Percentiles rank a stretch among this genome's conserved stretches.
Conservation (phyloP, 2,797 vertebrate genomes). For the Neosalanx taihuensis region DNA sequence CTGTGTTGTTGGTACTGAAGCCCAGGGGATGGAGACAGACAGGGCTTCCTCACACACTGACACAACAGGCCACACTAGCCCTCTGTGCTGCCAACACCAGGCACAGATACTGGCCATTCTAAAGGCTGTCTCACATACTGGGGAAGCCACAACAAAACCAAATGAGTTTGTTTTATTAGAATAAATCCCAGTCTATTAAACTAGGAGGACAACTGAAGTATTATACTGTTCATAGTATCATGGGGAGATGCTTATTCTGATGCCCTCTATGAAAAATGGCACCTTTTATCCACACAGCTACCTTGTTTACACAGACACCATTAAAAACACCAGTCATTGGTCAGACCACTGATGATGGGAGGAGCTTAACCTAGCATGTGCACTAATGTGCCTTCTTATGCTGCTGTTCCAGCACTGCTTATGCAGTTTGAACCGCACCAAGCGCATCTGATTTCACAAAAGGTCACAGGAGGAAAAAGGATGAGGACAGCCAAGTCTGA, state of each 20-base stretch:
- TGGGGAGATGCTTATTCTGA: not conserved
- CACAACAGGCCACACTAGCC: slow-evolving; percentile 61
- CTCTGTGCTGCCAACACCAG: slow-evolving; percentile 51
- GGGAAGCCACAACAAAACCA: slow-evolving; percentile 30
- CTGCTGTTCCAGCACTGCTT: not conserved
- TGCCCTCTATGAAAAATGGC: slow-evolving; percentile 4
- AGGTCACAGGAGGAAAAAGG: not conserved
- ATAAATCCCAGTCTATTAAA: not conserved
- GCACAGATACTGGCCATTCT: slow-evolving; percentile 65
- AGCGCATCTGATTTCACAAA: not conserved
- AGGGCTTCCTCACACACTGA: slow-evolving; percentile 64
- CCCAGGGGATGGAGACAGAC: slow-evolving; percentile 62
- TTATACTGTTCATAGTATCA: not conserved
- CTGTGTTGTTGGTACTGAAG: slow-evolving; percentile 30
- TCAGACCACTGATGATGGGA: slow-evolving; percentile 2
- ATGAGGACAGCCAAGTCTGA: not conserved
- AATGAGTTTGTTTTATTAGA: not conserved
- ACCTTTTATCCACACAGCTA: not conserved
- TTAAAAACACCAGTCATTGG: slow-evolving; percentile 12
- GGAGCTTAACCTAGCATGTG: not conserved
- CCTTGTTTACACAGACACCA: not conserved
- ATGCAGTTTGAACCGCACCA: too few relatives aligned
- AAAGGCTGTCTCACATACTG: slow-evolving; percentile 50
- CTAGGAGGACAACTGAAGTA: not conserved
- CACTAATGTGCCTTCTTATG: not conserved